Conservation (phyloP, 2,888 invertebrate genomes). For the Halictus ligatus region DNA sequence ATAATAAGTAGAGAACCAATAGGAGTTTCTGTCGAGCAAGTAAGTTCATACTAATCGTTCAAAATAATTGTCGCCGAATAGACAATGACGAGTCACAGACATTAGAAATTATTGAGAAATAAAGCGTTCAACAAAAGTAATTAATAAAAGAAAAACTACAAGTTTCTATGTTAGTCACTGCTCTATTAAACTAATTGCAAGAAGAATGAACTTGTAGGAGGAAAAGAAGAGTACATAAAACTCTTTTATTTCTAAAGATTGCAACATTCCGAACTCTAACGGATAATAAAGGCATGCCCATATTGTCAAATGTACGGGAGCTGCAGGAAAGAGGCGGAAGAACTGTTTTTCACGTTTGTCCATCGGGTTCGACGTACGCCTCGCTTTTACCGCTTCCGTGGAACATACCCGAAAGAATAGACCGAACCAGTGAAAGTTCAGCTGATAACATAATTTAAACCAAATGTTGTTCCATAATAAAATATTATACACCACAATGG, state of each 20-base stretch:
- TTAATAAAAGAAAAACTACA: background rate
- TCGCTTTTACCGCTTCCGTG: conserved; percentile 73
- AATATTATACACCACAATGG: background rate
- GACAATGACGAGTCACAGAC: no score
- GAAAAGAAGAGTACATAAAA: background rate
- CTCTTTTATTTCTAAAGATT: conserved; percentile 83
- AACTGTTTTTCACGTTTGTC: conserved; percentile 86
- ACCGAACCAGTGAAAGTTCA: background rate
- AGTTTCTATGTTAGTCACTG: background rate
- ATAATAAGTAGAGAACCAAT: conserved; percentile 87
- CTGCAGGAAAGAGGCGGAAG: conserved; percentile 84
- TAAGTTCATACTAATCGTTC: conserved; percentile 70
- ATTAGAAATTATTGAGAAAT: no score
- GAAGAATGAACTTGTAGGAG: background rate
- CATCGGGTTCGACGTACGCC: conserved; percentile 76
- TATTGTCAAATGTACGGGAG: conserved; percentile 81
- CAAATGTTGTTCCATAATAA: background rate
- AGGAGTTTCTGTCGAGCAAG: conserved; percentile 87
- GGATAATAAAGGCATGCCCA: conserved; percentile 75
- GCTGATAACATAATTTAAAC: background rate
- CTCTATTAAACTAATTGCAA: background rate
- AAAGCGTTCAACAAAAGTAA: background rate
- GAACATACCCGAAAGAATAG: background rate
- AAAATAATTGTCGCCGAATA: background rate
- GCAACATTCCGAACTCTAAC: conserved; percentile 86